Evolutionary conservation across 2,888 invertebrate species (phyloP).

Genomic region (Pristionchus mayeri): DNA sequence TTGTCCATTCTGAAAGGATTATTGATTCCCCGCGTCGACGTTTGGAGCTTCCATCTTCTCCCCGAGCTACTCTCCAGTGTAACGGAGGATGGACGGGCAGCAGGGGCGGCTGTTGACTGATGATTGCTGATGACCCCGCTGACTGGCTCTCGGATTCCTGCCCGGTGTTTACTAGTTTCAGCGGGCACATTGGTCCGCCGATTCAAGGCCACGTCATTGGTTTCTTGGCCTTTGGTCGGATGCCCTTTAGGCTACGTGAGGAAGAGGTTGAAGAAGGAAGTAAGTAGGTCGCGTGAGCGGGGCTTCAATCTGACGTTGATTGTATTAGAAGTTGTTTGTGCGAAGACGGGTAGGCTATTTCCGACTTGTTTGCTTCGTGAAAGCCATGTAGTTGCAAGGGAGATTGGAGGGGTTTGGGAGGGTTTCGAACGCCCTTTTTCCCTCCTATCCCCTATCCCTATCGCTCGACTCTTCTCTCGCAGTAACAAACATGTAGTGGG

Average conservation of each 20-base stretch:
- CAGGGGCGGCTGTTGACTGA: background rate
- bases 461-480: background rate
- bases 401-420: background rate
- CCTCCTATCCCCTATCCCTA: background rate
- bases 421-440: constrained; percentile 9
- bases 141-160: background rate
- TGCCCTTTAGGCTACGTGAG: background rate
- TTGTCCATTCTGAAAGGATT: background rate
- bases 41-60: background rate
- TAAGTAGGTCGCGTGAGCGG: no score
- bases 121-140: background rate
- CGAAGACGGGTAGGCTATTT: background rate
- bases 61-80: background rate
- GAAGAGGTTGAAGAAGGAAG: no score
- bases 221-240: background rate
- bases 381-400: no score
- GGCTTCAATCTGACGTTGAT: constrained; percentile 2
- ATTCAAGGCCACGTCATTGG: background rate
- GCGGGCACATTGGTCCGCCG: no score
- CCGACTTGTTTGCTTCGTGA: background rate
- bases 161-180: background rate
- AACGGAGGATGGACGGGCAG: background rate
- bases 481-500: constrained; percentile 31
- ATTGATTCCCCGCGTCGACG: background rate
- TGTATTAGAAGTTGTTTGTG: constrained; percentile 1